phyloP scores from a whole-genome alignment of 2,113 vertebrate genomes.

The Melierax canorus region DNA sequence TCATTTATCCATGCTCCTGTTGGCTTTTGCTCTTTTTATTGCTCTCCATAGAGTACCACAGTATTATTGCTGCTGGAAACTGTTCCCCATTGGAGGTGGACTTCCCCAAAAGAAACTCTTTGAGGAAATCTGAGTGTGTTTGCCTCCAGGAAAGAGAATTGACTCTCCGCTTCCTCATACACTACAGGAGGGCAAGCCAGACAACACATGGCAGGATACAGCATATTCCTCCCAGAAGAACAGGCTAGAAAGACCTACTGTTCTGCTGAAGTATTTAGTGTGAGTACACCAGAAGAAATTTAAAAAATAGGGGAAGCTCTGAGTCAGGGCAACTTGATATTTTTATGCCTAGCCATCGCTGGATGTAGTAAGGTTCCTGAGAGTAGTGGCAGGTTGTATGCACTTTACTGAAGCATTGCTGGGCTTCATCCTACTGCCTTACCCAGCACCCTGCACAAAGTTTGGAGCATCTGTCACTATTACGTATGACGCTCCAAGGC shows the following conservation, averaged over 20 bases:
- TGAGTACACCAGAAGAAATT: background rate
- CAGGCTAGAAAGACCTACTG: background rate
- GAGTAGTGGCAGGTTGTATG: background rate
- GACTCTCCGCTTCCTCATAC: background rate
- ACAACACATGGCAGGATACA: background rate
- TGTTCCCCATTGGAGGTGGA: background rate
- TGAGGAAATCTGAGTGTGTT: background rate
- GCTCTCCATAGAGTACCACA: background rate
- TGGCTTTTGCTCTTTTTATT: background rate
- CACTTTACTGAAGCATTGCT: background rate
- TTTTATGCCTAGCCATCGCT: background rate
- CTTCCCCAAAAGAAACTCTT: background rate
- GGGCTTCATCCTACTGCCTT: background rate
- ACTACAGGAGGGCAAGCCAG: background rate
- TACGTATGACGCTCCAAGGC: background rate
- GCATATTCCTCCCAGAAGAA: background rate
- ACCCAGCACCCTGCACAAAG: background rate
- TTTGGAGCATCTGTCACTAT: background rate
- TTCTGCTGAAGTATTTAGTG: background rate
- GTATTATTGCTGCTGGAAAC: background rate
- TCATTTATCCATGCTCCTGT: background rate
- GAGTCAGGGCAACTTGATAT: background rate
- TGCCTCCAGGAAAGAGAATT: background rate
- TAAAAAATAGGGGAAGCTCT: background rate
- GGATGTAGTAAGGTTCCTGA: background rate